Evolutionary conservation across 2,113 vertebrate genomes (phyloP).

Genomic region (Myanophis thanlyinensis): DNA sequence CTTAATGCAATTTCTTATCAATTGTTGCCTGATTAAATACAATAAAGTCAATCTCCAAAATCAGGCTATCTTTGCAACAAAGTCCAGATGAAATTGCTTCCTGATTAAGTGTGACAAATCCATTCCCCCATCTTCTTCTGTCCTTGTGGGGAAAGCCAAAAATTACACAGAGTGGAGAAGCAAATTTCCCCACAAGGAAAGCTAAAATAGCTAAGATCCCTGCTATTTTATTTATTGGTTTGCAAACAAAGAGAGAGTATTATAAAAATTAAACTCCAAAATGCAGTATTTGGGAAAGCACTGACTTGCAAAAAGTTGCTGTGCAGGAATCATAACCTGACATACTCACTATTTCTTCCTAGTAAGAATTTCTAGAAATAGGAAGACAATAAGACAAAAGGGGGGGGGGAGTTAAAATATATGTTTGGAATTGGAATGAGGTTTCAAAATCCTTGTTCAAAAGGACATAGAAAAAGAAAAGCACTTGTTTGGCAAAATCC

Average conservation of each 20-base stretch:
- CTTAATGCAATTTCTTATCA: no score
- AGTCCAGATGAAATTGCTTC: no score
- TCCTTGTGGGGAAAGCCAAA: no score
- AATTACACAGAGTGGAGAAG: no score
- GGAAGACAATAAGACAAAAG: not conserved
- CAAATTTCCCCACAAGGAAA: no score
- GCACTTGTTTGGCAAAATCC: constrained; percentile 23
- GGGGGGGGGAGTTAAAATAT: not conserved
- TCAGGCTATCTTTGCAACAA: no score
- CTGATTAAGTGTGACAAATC: no score
- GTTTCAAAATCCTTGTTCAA: not conserved
- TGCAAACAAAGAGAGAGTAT: not conserved
- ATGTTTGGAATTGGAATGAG: not conserved
- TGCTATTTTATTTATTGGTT: not conserved
- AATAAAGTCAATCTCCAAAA: no score
- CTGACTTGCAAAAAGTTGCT: not conserved
- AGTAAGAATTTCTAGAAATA: not conserved
- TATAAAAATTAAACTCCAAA: not conserved
- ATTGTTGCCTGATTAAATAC: no score
- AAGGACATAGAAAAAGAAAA: not conserved
- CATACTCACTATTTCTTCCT: not conserved
- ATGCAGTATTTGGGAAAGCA: not conserved
- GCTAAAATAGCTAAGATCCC: not conserved
- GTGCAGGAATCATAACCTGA: not conserved
- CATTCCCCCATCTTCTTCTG: no score